These are phyloP conservation scores for Cepaea hortensis DNA, from an alignment of 2,888 invertebrate species.

Conservation along the genomic window DNA sequence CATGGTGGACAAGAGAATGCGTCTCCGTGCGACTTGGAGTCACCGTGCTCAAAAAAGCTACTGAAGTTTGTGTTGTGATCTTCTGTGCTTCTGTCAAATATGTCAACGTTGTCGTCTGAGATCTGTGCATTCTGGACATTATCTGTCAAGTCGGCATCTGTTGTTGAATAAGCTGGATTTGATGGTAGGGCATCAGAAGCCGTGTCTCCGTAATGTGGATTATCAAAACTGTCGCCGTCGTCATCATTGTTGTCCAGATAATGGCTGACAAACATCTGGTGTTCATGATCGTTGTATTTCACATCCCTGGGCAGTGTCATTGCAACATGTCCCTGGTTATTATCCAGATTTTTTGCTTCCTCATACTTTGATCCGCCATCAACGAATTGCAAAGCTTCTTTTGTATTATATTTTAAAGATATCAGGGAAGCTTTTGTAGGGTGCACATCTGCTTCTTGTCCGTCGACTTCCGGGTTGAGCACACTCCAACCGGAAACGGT, in stretches of 20 bases:
- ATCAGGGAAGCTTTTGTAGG: no score
- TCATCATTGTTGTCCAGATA: neutral
- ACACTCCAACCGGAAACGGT: no score
- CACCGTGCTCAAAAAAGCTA: neutral
- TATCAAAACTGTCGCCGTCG: neutral
- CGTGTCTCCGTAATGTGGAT: neutral
- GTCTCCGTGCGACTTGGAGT: neutral
- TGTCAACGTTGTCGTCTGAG: neutral
- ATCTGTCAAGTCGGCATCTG: neutral
- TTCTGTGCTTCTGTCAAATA: neutral
- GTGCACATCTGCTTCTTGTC: neutral
- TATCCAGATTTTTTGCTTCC: neutral
- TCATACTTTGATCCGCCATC: neutral
- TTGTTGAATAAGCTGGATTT: neutral
- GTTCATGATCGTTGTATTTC: neutral
- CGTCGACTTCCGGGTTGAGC: no score
- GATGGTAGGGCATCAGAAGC: neutral
- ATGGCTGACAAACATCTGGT: neutral
- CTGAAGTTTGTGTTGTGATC: neutral
- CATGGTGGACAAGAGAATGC: neutral
- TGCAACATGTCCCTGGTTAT: no score
- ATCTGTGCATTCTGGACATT: neutral
- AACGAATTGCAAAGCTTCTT: no score
- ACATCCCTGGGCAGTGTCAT: neutral
- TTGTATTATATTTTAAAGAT: no score